phyloP scores from a whole-genome alignment of 2,113 vertebrate genomes.

The Benthochromis sp. region DNA sequence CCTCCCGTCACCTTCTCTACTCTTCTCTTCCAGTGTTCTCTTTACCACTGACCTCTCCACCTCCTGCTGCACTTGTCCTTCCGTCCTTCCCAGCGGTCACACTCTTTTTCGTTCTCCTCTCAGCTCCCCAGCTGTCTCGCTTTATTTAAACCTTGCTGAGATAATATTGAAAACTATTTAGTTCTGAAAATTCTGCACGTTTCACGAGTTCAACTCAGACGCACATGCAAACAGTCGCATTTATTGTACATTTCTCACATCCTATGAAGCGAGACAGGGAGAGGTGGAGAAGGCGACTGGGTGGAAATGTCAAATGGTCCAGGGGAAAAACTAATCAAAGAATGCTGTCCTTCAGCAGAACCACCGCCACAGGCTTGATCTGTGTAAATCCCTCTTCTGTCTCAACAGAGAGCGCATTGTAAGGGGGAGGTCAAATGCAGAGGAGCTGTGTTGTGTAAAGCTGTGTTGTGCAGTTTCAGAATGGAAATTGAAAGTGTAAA shows the following conservation, averaged over 20 bases:
- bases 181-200: not conserved
- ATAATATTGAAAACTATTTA: not conserved
- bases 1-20: not conserved
- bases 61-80: not conserved
- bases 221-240: not conserved
- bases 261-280: not conserved
- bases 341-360: constrained; percentile 33
- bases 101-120: not conserved
- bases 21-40: not conserved
- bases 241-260: constrained; percentile 10
- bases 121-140: not conserved
- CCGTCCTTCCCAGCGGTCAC: not conserved
- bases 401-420: constrained; percentile 45
- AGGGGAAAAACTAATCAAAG: constrained; percentile 54
- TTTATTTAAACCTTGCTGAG: not conserved
- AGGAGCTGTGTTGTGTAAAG: constrained; percentile 40
- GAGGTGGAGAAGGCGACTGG: not conserved
- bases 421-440: constrained; percentile 45
- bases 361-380: constrained; percentile 37
- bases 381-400: constrained; percentile 40
- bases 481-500: constrained; percentile 36
- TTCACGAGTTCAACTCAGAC: constrained; percentile 4
- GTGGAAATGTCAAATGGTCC: constrained; percentile 36
- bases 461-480: constrained; percentile 18
- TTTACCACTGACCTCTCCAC: not conserved